Evolutionary conservation across 2,888 invertebrate genomes (phyloP), one percentile per base, ranked within the genome.

Genomic region (Pseudoips prasinana): DNA sequence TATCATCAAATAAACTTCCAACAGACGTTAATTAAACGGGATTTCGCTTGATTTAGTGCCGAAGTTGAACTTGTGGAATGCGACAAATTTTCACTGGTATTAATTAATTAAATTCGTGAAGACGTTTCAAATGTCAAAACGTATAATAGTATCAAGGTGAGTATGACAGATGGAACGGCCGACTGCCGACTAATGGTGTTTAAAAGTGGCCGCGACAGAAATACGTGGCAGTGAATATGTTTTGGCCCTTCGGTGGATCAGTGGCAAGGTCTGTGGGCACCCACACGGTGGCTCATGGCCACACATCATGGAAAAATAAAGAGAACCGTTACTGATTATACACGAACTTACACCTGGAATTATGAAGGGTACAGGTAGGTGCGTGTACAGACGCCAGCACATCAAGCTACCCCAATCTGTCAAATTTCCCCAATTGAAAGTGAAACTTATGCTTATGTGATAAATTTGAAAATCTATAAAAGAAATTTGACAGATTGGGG

Each of bases 251-350:
- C 30, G 29, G 40, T n/a, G n/a, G 39, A 28, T 35, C 52, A 39
- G 46, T 19, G 29, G 28, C 51, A 33, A 50, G 46, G 51, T 40
- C 33, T 14, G 47, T 33, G 46, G 46, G 34, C n/a, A n/a, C 2
- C 14, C 14, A 14, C 14, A 14, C 20, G 20, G 20, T 7, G 20
- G n/a, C 20, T 20, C 20, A 20, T 2, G 20, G 20, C 7, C 20
- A 7, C 20, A 7, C 4, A n/a, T 2, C 3, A 14, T 3, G 3
- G 14, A 14, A 14, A n/a, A 14, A 14, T 14, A 14, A 14, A 14
- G 14, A 14, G 14, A 5, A 14, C 2, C 2, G 14, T 5, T 14
- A 5, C 14, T 14, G 5, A 14, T 14, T 3, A 14, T 14, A 3
- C 5, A 14, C 5, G n/a, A n/a, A n/a, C n/a, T n/a, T n/a, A n/a